These are phyloP conservation scores for Galbula dea DNA, from an alignment of 2,113 vertebrate species.

Conservation along the genomic window DNA sequence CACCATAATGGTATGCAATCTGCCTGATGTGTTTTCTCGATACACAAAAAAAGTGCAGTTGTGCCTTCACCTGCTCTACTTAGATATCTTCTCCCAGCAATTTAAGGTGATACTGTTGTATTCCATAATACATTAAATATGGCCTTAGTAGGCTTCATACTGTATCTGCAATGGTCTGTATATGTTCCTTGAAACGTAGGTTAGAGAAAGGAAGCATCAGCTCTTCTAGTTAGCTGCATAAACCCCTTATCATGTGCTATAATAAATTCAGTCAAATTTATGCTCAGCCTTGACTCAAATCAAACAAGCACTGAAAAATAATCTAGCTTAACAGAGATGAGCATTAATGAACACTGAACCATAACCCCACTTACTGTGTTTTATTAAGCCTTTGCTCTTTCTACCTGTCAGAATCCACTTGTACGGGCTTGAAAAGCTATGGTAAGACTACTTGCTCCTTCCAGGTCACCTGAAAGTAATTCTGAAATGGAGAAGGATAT, in stretches of 20 bases:
- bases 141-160: neutral
- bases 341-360: neutral
- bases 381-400: neutral
- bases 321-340: neutral
- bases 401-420: neutral
- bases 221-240: neutral
- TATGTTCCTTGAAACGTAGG: neutral
- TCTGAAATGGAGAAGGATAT: neutral
- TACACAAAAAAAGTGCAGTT: neutral
- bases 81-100: neutral
- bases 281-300: neutral
- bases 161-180: neutral
- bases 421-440: neutral
- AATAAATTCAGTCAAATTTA: neutral
- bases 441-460: neutral
- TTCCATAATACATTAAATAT: neutral
- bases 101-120: neutral
- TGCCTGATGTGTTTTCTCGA: neutral
- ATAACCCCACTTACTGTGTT: neutral
- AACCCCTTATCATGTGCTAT: neutral
- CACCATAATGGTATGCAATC: neutral
- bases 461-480: neutral
- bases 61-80: neutral
- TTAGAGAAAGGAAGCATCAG: neutral
- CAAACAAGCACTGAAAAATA: neutral